Percentiles rank a stretch among this genome's conserved stretches.
Evolutionary conservation across 2,797 vertebrate genomes (phyloP).

Genomic region (Cryptoprocta ferox): DNA sequence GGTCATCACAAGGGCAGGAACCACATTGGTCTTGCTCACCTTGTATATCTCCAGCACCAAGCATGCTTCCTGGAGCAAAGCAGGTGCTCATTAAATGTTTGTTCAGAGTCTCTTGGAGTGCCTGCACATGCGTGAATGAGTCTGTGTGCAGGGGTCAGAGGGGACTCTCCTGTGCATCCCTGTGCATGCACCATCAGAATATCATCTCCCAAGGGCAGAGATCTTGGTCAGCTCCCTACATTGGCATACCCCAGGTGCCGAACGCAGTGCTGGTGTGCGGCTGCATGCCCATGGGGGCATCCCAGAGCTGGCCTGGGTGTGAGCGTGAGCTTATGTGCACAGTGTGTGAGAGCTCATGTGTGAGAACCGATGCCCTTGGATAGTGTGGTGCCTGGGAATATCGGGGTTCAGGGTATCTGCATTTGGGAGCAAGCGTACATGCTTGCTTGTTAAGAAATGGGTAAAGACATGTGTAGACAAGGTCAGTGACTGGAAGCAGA

Average conservation of each 20-base stretch:
- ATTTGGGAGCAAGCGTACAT: neutral
- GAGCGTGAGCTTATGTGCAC: neutral
- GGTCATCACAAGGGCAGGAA: rapidly evolving
- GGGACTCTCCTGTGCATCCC: neutral
- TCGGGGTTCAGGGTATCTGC: rapidly evolving
- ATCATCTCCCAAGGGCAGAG: neutral
- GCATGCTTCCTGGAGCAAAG: neutral
- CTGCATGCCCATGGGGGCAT: rapidly evolving
- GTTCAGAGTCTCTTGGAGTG: neutral
- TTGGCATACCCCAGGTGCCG: neutral
- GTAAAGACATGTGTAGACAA: neutral
- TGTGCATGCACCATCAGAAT: neutral
- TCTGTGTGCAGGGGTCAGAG: neutral
- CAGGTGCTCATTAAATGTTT: neutral
- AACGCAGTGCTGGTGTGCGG: neutral
- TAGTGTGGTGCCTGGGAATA: neutral
- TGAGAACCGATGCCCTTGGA: neutral
- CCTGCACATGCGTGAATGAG: rapidly evolving
- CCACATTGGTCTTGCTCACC: neutral
- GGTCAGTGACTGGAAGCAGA: neutral
- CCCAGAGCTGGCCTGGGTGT: neutral
- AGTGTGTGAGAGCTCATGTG: neutral
- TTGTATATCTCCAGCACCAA: too few species aligned
- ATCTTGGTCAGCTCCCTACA: neutral
- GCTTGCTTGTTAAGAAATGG: neutral